phyloP scores from a whole-genome alignment of 1,140 invertebrate species.

The Octopus sinensis region DNA sequence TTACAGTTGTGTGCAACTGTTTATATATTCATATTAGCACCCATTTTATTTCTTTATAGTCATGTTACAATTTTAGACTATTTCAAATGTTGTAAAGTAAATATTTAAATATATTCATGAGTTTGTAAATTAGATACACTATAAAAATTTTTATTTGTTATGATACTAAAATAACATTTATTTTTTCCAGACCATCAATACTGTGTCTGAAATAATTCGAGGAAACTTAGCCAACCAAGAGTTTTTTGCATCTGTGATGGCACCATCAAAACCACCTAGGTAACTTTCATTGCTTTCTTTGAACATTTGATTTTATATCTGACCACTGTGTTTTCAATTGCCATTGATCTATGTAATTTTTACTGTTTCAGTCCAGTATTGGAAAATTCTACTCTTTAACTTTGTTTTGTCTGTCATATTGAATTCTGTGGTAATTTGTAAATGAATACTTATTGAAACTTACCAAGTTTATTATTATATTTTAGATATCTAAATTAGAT shows the following conservation, averaged over 20 bases:
- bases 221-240: conserved; percentile 89
- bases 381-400: background rate
- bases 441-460: no score
- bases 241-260: conserved; percentile 85
- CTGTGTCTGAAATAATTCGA: conserved; percentile 90
- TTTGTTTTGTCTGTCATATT: no score
- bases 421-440: no score
- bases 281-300: conserved; percentile 37
- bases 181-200: conserved; percentile 74
- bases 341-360: background rate
- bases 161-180: background rate
- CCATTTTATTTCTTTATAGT: no score
- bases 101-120: background rate
- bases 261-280: conserved; percentile 86
- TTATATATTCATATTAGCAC: no score
- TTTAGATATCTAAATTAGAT: no score
- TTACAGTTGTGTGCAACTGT: no score
- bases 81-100: background rate
- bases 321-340: no score
- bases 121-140: no score
- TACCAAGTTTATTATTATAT: no score
- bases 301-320: no score
- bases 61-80: background rate
- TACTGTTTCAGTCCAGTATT: background rate
- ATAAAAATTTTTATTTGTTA: background rate